These are phyloP conservation scores for Diadumene lineata DNA, from an alignment of 92 coral and sea anemone genomes.

Conservation along the genomic window DNA sequence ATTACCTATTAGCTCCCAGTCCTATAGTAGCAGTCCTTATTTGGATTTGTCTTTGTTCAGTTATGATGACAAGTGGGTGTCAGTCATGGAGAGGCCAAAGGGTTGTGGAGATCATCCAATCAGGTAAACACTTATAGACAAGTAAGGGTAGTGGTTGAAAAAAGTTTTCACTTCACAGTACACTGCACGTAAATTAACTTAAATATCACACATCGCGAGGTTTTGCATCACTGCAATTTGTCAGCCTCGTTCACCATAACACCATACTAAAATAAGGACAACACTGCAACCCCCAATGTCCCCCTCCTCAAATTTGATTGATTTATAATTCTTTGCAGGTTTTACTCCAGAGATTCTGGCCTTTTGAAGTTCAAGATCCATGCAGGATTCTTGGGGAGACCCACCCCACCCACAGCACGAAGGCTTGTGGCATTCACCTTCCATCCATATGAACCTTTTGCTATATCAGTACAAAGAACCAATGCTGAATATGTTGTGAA, in stretches of 20 bases:
- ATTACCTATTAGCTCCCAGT: slow-evolving; percentile 98
- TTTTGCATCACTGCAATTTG: no score
- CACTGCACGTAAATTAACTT: no score
- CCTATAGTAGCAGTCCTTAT: slow-evolving; percentile 98
- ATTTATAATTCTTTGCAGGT: slow-evolving; percentile 50
- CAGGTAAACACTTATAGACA: no score
- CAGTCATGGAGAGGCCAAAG: slow-evolving; percentile 99
- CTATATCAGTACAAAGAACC: slow-evolving; percentile 98
- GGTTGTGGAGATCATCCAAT: slow-evolving; percentile 99
- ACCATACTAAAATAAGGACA: no score
- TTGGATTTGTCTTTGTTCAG: slow-evolving; percentile 94
- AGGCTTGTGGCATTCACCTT: slow-evolving; percentile 97
- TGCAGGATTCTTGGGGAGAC: slow-evolving; percentile 97
- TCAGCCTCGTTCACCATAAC: no score
- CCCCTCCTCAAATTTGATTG: no score
- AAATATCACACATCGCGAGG: no score
- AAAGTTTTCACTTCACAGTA: no score
- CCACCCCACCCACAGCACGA: slow-evolving; percentile 95
- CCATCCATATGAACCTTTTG: slow-evolving; percentile 96
- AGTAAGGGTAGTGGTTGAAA: no score
- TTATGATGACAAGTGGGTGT: slow-evolving; percentile 99
- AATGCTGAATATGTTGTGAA: slow-evolving; percentile 99
- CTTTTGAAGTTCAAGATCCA: slow-evolving; percentile 97
- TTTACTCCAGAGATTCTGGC: slow-evolving; percentile 96
- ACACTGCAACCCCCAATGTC: no score